phyloP scores from a whole-genome alignment of 2,888 invertebrate genomes.

The Alloscopus bannaensis region DNA sequence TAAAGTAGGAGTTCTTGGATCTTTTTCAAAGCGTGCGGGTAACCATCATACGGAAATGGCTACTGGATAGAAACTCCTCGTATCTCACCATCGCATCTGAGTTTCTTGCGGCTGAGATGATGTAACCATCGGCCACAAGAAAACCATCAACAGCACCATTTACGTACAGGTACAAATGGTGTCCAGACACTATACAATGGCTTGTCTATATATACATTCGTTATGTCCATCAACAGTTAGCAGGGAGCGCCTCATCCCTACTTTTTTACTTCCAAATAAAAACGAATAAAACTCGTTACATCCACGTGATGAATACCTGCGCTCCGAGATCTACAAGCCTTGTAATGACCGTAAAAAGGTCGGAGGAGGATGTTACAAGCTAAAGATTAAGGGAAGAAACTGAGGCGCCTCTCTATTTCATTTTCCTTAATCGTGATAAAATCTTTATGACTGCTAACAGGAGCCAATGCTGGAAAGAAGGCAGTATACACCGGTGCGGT shows the following conservation, averaged over 20 bases:
- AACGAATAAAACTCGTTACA: background rate
- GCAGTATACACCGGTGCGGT: no score
- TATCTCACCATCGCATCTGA: no score
- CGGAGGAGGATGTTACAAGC: conserved; percentile 14
- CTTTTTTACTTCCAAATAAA: background rate
- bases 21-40: background rate
- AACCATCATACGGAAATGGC: background rate
- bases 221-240: conserved; percentile 22
- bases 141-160: conserved; percentile 4
- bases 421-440: conserved; percentile 40
- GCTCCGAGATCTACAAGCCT: no score
- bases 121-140: conserved; percentile 21
- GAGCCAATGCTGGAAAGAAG: no score
- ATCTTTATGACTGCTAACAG: conserved; percentile 49
- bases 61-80: background rate
- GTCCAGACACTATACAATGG: no score
- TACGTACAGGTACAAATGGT: no score
- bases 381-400: conserved; percentile 24
- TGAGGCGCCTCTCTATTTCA: conserved; percentile 45
- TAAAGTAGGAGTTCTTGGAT: background rate
- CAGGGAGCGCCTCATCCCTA: background rate
- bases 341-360: conserved; percentile 42
- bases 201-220: background rate
- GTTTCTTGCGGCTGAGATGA: no score
- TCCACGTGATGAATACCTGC: no score